Evolutionary conservation across 2,113 vertebrate species (phyloP), one percentile per base, ranked within the genome.

Genomic region (Tauraco erythrolophus): DNA sequence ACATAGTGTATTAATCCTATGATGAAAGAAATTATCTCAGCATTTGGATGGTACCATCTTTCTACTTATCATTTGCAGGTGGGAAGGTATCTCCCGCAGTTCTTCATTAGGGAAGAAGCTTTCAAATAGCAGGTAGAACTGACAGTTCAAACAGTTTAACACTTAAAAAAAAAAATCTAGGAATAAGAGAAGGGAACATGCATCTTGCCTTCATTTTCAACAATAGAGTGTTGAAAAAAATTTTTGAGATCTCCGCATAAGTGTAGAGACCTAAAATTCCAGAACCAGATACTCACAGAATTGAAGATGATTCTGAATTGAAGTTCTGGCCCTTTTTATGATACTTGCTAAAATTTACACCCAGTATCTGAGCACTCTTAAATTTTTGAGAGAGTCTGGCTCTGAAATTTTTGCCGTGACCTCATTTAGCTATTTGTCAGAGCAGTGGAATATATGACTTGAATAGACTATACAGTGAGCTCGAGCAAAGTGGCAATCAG

Each of bases 181-280:
- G 83, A 85, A 19, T 61, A 90, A 93, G 85, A 92, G 43, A 88
- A 88, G 60, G 84, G 68, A 96, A 85, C 96, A 95, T 97, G 95
- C 94, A 94, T 64, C 76, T 96, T 94, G 92, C 87, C 79, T 96
- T 84, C 41, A 51, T 88, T 94, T 94, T 94, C 77, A 94, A 37
- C 75, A 87, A 21, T 1, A 4, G 58, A 93, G 14, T 60, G 61
- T n/a, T 92, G 83, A 78, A 89, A 92, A 72, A 58, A 54, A 53
- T 3, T 76, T 68, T 65, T 50, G 50, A 71, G 45, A 75, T 94
- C 71, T 93, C 75, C 50, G 30, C 24, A 57, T 33, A 76, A 12
- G 54, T 33, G 33, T 0, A 75, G 91, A 95, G 89, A 90, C 70
- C 53, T 83, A 77, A 78, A 95, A 72, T 78, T 75, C 45, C 80